Evolutionary conservation across 2,113 vertebrate genomes (phyloP), one percentile per base, ranked within the genome.

Genomic region (Cariama cristata): DNA sequence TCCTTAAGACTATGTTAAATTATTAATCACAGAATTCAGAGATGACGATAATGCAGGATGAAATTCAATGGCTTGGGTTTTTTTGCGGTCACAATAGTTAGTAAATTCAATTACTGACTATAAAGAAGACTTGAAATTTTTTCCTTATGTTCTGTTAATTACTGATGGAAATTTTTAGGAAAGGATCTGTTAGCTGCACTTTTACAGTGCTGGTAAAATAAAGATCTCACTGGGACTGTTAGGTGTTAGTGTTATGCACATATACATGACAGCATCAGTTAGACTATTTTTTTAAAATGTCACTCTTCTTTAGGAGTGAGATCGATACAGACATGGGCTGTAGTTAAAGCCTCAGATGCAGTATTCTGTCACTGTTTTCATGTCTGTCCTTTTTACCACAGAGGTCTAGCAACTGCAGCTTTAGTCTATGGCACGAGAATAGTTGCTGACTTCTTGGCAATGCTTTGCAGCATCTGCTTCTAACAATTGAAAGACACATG

Each of bases 201-300:
- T 81, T 67, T 63, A 45, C 9, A 32, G 8, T 45, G 16, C 16
- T 67, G 24, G 6, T 58, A 6, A 10, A 74, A 33, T 18, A 35
- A 66, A 38, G 10, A 15, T 40, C 19, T 90, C 11, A n/a, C 6
- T 21, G 35, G 42, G 18, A 24, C 15, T 20, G 50, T 49, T 69
- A 50, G n/a, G 8, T 69, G 14, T 26, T 44, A 24, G 7, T 27
- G 17, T 69, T 44, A 52, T 2, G 4, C 1, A 8, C 9, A 14
- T 40, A n/a, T 22, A n/a, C 23, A 13, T 22, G 26, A 75, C 0
- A 58, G 9, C 0, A 1, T 58, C 11, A 35, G 19, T 62, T 22
- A 23, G 50, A 21, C 11, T n/a, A 12, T 33, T 58, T 33, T 38
- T 55, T 68, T 20, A 2, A 32, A 77, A 67, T 32, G 10, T 63